Conservation (phyloP, 1,140 invertebrate genomes). For the Heliconius melpomene region DNA sequence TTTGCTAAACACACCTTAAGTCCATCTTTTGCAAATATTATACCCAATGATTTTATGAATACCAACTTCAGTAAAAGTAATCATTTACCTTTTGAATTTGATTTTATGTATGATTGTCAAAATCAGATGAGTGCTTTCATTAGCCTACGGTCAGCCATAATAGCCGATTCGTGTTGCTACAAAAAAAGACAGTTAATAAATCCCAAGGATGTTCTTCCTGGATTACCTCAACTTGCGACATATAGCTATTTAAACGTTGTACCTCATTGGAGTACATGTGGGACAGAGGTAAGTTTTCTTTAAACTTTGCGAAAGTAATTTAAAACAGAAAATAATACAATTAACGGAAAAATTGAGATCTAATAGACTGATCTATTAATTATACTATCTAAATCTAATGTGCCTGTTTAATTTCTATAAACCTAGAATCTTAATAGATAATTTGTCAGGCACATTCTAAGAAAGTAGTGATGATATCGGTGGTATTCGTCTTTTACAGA, state of each 20-base stretch:
- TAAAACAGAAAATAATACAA: too few relatives aligned
- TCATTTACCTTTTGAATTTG: slow-evolving; percentile 43
- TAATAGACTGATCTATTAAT: too few relatives aligned
- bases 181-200: slow-evolving; percentile 60
- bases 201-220: slow-evolving; percentile 56
- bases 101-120: slow-evolving; percentile 57
- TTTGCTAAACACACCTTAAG: slow-evolving; percentile 53
- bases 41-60: slow-evolving; percentile 31
- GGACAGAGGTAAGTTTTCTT: slow-evolving; percentile 41
- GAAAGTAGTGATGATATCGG: too few relatives aligned
- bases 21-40: slow-evolving; percentile 30
- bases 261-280: slow-evolving; percentile 69
- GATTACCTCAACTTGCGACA: slow-evolving; percentile 53
- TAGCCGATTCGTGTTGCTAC: slow-evolving; percentile 53
- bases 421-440: too few relatives aligned
- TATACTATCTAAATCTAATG: too few relatives aligned
- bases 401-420: too few relatives aligned
- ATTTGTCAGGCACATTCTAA: too few relatives aligned
- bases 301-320: too few relatives aligned
- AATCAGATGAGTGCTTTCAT: slow-evolving; percentile 50
- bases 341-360: too few relatives aligned
- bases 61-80: slow-evolving; percentile 36
- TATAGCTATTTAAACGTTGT: slow-evolving; percentile 61
- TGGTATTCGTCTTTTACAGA: slow-evolving; percentile 27
- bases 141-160: background rate